Conservation (phyloP, 2,113 vertebrate genomes). For the Leuciscus idus region DNA sequence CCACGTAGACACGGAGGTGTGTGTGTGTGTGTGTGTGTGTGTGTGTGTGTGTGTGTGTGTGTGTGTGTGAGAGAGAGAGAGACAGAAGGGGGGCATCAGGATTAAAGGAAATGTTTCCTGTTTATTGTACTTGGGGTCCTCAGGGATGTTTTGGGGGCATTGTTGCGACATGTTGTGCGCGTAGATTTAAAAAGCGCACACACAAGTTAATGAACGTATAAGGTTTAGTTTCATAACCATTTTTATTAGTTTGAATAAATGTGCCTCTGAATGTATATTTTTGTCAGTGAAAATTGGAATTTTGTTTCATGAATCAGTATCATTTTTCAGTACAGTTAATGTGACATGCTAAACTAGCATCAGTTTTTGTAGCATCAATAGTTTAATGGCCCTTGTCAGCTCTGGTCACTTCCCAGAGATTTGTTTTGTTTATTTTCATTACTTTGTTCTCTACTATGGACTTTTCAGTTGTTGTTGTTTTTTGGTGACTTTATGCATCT, state of each 20-base stretch:
- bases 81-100: slow-evolving; percentile 59
- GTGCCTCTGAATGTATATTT: not conserved
- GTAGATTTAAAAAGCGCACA: slow-evolving; percentile 45
- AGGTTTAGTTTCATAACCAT: not conserved
- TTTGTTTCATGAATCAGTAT: not conserved
- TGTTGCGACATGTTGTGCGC: slow-evolving; percentile 68
- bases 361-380: not conserved
- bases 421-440: not conserved
- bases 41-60: slow-evolving; percentile 59
- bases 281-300: not conserved
- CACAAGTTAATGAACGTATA: not conserved
- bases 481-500: too few relatives aligned
- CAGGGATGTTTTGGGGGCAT: slow-evolving; percentile 57
- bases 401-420: not conserved
- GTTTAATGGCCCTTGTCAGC: not conserved
- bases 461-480: not conserved
- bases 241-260: not conserved
- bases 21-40: slow-evolving; percentile 56
- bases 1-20: slow-evolving; percentile 64
- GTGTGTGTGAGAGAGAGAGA: slow-evolving; percentile 48
- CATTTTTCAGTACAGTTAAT: not conserved
- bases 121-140: slow-evolving; percentile 74
- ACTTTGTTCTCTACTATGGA: not conserved
- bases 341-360: not conserved
- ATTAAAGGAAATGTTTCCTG: slow-evolving; percentile 83